phyloP scores from a whole-genome alignment of 2,888 invertebrate species.

The Tineola bisselliella region DNA sequence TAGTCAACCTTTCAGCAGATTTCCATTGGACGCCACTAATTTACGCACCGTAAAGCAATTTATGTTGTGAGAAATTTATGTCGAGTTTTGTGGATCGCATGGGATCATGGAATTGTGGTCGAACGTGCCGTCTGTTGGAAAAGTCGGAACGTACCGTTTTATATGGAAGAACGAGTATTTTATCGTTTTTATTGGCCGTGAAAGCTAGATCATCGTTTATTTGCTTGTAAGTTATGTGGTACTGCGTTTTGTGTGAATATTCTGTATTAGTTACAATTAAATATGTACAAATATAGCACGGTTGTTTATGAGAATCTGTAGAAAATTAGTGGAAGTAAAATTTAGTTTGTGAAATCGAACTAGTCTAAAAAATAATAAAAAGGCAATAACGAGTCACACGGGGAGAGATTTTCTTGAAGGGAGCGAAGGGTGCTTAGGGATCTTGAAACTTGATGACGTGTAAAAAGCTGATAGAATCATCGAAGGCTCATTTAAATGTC shows the following conservation, averaged over 20 bases:
- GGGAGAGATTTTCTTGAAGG: neutral
- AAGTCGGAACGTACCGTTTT: neutral
- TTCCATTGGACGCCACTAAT: constrained; percentile 11
- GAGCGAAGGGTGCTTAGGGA: constrained; percentile 25
- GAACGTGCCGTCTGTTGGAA: neutral
- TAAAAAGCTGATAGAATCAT: constrained; percentile 41
- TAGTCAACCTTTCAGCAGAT: constrained; percentile 7
- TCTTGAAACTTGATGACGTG: constrained; percentile 58
- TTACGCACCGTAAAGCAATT: constrained; percentile 11
- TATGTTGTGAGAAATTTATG: constrained; percentile 10
- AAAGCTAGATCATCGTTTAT: too few species aligned
- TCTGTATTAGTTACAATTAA: too few species aligned
- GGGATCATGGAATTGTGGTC: neutral
- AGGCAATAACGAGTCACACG: neutral
- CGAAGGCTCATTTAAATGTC: constrained; percentile 46
- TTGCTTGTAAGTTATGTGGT: too few species aligned
- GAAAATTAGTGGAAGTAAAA: too few species aligned
- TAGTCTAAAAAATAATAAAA: neutral
- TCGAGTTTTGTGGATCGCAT: constrained; percentile 9
- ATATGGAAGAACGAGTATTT: neutral
- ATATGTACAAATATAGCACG: too few species aligned
- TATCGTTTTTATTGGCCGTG: neutral
- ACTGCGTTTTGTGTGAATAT: too few species aligned
- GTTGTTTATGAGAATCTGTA: too few species aligned
- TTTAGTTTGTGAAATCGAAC: too few species aligned